Evolutionary conservation across 2,797 vertebrate genomes (phyloP).

Genomic region (Neoniphon sammara): DNA sequence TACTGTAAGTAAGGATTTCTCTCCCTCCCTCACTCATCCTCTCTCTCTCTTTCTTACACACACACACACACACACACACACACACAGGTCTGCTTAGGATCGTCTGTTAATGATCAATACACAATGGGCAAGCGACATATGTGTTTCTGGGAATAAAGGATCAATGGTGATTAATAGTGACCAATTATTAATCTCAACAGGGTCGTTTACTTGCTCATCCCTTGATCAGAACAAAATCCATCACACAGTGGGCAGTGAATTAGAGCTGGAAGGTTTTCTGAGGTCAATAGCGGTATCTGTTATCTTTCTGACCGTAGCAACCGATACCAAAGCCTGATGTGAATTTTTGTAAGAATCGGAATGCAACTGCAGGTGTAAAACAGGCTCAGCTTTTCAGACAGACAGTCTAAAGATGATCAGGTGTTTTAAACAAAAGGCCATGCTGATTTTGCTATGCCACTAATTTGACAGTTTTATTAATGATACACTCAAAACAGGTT

Average conservation of each 20-base stretch:
- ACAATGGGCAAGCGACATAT: slow-evolving; percentile 29
- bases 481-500: too few relatives aligned
- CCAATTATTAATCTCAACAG: slow-evolving; percentile 31
- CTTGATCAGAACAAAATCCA: slow-evolving; percentile 45
- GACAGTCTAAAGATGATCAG: too few relatives aligned
- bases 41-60: neutral
- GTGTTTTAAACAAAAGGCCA: too few relatives aligned
- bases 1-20: slow-evolving; percentile 23
- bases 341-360: too few relatives aligned
- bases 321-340: too few relatives aligned
- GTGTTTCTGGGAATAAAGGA: slow-evolving; percentile 51
- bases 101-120: slow-evolving; percentile 30
- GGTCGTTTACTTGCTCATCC: slow-evolving; percentile 44
- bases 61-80: neutral
- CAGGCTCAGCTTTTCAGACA: too few relatives aligned
- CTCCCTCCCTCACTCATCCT: slow-evolving; percentile 5
- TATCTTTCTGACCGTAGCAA: too few relatives aligned
- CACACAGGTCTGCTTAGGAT: neutral
- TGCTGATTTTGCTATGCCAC: too few relatives aligned
- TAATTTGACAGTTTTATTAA: too few relatives aligned
- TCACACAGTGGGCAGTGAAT: neutral
- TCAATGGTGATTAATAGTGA: slow-evolving; percentile 34
- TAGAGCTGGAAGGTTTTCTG: too few relatives aligned
- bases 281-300: too few relatives aligned
- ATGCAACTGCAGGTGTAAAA: too few relatives aligned